These are phyloP conservation scores for Mola mola DNA, from an alignment of 2,113 vertebrate genomes.

Conservation along the genomic window DNA sequence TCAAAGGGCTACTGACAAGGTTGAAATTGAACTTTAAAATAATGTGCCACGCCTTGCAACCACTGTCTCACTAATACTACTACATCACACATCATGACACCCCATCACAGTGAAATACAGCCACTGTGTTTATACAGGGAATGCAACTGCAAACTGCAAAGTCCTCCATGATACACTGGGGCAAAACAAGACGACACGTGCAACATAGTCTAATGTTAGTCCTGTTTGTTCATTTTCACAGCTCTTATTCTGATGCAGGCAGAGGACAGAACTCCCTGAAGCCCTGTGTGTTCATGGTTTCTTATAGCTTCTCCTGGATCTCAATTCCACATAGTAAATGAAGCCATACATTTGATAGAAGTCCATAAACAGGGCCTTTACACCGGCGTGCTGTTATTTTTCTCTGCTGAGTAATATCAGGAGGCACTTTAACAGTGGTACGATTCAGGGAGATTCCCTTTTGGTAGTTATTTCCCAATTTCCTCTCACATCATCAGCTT, in stretches of 20 bases:
- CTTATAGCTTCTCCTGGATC: slow-evolving; percentile 59
- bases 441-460: slow-evolving; percentile 39
- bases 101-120: slow-evolving; percentile 57
- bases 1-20: slow-evolving; percentile 64
- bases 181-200: slow-evolving; percentile 1
- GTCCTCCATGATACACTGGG: slow-evolving; percentile 4
- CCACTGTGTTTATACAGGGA: slow-evolving; percentile 26
- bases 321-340: slow-evolving; percentile 69
- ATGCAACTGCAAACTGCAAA: slow-evolving; percentile 45
- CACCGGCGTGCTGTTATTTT: slow-evolving; percentile 54
- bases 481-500: slow-evolving; percentile 57
- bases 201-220: slow-evolving; percentile 34
- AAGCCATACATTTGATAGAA: slow-evolving; percentile 68
- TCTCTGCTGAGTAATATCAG: slow-evolving; percentile 56
- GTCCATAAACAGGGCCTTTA: slow-evolving; percentile 69
- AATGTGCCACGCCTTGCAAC: slow-evolving; percentile 52
- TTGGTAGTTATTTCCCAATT: slow-evolving; percentile 63
- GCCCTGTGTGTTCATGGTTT: slow-evolving; percentile 33
- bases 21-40: slow-evolving; percentile 75
- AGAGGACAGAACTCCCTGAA: slow-evolving; percentile 20
- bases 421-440: slow-evolving; percentile 44
- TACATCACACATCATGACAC: slow-evolving; percentile 67
- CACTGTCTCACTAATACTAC: slow-evolving; percentile 53
- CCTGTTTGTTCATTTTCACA: slow-evolving; percentile 41
- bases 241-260: slow-evolving; percentile 22